Evolutionary conservation across 2,113 vertebrate genomes (phyloP).

Genomic region (Monarcha castaneiventris): DNA sequence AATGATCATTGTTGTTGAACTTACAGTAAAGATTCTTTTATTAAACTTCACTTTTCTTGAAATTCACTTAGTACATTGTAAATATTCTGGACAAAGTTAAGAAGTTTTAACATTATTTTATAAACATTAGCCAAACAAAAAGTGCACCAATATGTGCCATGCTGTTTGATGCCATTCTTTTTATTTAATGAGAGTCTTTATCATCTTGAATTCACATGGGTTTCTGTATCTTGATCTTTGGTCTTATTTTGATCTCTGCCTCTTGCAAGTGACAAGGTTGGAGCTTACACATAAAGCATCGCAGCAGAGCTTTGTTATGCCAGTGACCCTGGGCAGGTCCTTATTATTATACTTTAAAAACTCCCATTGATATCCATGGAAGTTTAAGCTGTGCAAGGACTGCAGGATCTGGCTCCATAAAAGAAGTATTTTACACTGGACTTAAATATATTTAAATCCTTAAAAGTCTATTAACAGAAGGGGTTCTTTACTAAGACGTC

Average conservation of each 20-base stretch:
- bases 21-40: background rate
- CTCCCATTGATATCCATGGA: background rate
- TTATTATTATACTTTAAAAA: background rate
- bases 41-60: background rate
- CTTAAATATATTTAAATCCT: background rate
- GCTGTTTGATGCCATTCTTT: background rate
- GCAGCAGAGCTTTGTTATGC: background rate
- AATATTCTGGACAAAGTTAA: background rate
- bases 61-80: background rate
- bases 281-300: background rate
- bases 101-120: background rate
- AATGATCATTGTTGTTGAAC: background rate
- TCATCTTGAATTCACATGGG: background rate
- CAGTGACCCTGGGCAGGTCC: background rate
- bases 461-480: background rate
- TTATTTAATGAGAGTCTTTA: background rate
- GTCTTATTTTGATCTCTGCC: background rate
- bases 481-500: background rate
- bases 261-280: background rate
- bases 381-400: background rate
- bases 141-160: too few species aligned
- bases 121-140: background rate
- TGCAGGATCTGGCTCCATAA: constrained; percentile 52
- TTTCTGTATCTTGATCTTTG: background rate
- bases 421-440: background rate